Percentiles rank a stretch among this genome's conserved stretches.
Evolutionary conservation across 2,888 invertebrate species (phyloP).

Genomic region (Syritta pipiens): DNA sequence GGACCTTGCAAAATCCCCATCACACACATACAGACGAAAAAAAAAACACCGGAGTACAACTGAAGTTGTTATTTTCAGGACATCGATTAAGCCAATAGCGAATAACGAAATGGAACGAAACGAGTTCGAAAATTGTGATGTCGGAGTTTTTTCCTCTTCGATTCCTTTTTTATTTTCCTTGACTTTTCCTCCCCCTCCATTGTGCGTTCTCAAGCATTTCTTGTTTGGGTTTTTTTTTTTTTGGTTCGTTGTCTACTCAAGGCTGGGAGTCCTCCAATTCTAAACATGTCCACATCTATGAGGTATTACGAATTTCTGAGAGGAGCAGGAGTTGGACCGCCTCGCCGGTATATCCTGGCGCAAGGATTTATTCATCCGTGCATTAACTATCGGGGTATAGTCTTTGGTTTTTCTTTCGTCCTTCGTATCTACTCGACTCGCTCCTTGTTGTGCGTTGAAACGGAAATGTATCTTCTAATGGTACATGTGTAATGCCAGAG

Average conservation of each 20-base stretch:
- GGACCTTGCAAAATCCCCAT: not conserved
- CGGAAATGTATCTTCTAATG: constrained; percentile 29
- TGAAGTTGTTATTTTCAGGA: constrained; percentile 40
- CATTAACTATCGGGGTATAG: constrained; percentile 17
- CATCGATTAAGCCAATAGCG: constrained; percentile 62
- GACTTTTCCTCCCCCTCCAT: not conserved
- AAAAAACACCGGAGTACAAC: not conserved
- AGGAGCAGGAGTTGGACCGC: not conserved
- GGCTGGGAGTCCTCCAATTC: constrained; percentile 8
- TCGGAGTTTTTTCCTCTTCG: constrained; percentile 16
- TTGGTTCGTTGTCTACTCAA: constrained; percentile 19
- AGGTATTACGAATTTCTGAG: not conserved
- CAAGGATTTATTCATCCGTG: constrained; percentile 24
- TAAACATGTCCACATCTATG: constrained; percentile 9
- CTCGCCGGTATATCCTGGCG: not conserved
- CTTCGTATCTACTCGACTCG: no score
- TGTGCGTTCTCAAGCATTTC: no score
- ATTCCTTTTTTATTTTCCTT: not conserved
- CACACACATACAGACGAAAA: not conserved
- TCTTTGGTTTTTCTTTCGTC: constrained; percentile 9
- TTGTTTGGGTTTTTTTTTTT: constrained; percentile 20
- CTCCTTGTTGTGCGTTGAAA: constrained; percentile 20
- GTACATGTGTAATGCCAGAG: not conserved
- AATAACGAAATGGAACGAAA: constrained; percentile 46
- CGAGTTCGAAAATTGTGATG: constrained; percentile 37